phyloP scores from a whole-genome alignment of 2,113 vertebrate species.

The Calypte anna region DNA sequence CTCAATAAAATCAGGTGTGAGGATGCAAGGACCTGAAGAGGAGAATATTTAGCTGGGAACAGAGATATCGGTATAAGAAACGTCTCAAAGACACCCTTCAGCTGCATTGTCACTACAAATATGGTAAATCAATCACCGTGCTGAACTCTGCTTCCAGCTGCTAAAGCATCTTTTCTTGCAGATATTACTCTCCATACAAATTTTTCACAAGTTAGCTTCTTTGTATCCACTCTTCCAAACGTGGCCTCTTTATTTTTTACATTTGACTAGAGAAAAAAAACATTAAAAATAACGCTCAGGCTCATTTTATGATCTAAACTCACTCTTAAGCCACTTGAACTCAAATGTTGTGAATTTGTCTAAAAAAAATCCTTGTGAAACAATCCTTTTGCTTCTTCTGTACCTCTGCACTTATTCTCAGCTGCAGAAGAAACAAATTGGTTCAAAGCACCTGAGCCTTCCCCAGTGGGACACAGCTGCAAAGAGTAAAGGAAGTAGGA shows the following conservation, averaged over 20 bases:
- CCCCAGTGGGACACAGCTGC: not conserved
- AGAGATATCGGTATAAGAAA: not conserved
- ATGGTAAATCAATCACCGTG: not conserved
- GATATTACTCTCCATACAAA: constrained; percentile 37
- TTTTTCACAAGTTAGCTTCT: not conserved
- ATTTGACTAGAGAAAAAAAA: not conserved
- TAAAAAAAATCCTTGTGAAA: not conserved
- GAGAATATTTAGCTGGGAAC: not conserved
- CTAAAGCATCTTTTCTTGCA: constrained; percentile 24
- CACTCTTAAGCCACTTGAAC: not conserved
- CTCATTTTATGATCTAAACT: not conserved
- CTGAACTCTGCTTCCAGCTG: constrained; percentile 12
- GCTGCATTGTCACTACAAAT: not conserved
- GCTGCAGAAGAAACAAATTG: not conserved
- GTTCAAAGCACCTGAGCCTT: not conserved
- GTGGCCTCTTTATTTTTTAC: not conserved
- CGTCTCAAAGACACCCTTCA: constrained; percentile 13
- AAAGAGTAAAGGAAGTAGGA: not conserved
- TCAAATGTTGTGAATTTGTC: not conserved
- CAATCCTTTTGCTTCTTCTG: not conserved
- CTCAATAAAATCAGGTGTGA: not conserved
- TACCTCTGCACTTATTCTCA: not conserved
- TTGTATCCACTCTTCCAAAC: not conserved
- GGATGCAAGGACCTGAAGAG: not conserved
- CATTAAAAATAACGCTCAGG: not conserved